Evolutionary conservation across 2,888 invertebrate species (phyloP).

Genomic region (Drosophila monieri): DNA sequence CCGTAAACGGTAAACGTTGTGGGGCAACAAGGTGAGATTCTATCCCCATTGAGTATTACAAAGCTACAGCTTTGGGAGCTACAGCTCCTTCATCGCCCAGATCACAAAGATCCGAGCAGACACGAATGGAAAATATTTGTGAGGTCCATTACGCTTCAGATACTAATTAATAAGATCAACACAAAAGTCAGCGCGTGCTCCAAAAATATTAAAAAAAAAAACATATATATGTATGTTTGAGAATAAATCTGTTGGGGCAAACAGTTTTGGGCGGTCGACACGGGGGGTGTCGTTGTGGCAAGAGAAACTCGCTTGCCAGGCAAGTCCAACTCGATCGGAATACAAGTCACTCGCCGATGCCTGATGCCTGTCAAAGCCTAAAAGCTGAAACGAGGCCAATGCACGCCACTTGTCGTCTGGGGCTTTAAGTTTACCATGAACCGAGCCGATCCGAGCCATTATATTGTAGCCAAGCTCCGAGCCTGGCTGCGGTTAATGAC

Average conservation of each 20-base stretch:
- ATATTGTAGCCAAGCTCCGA: slow-evolving; percentile 9
- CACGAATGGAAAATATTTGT: slow-evolving; percentile 38
- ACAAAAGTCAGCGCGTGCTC: slow-evolving; percentile 21
- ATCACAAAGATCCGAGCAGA: not conserved
- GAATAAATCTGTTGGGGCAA: slow-evolving; percentile 30
- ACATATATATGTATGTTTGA: not conserved
- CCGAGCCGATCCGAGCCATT: slow-evolving; percentile 17
- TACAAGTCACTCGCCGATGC: slow-evolving; percentile 33
- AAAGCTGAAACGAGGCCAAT: slow-evolving; percentile 53
- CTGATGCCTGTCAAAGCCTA: slow-evolving; percentile 66
- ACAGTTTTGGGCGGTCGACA: not conserved
- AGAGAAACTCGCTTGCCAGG: slow-evolving; percentile 35
- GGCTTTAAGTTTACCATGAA: slow-evolving; percentile 42
- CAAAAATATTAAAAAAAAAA: slow-evolving; percentile 3
- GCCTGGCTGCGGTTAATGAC: slow-evolving; percentile 42
- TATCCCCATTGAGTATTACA: not conserved
- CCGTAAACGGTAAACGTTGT: slow-evolving; percentile 28
- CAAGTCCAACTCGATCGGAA: slow-evolving; percentile 32
- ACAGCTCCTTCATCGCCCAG: too few relatives aligned
- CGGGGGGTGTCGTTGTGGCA: slow-evolving; percentile 12
- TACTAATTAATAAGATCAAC: slow-evolving; percentile 42
- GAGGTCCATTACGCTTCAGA: slow-evolving; percentile 19
- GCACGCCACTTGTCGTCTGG: slow-evolving; percentile 48
- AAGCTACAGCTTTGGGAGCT: not conserved
- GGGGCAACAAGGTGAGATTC: slow-evolving; percentile 30